phyloP scores from a whole-genome alignment of 2,888 invertebrate species.

The Tenthredo notha region DNA sequence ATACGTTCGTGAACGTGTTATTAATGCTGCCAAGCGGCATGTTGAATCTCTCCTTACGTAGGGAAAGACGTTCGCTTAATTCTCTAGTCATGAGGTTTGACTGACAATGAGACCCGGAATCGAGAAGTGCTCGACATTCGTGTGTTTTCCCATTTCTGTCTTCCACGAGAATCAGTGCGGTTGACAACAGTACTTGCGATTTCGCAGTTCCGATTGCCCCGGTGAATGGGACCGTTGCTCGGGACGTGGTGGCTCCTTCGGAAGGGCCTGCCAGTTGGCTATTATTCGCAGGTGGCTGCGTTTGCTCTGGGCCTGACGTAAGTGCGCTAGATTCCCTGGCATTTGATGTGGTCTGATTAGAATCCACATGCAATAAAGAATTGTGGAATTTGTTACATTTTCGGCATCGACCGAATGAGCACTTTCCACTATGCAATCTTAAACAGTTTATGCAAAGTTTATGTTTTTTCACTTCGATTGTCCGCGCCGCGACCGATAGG shows the following conservation, averaged over 20 bases:
- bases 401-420: no score
- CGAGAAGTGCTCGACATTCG: constrained; percentile 28
- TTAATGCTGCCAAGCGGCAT: constrained; percentile 14
- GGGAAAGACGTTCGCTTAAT: background rate
- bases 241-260: background rate
- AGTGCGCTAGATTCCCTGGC: no score
- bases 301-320: background rate
- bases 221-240: constrained; percentile 1
- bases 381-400: no score
- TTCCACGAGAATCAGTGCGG: constrained; percentile 30
- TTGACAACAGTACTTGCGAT: constrained; percentile 44
- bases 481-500: no score
- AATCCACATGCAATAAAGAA: background rate
- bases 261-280: background rate
- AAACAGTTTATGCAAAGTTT: no score
- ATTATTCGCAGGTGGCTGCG: background rate
- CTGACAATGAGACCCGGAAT: background rate
- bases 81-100: constrained; percentile 8
- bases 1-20: constrained; percentile 10
- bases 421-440: no score
- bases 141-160: background rate
- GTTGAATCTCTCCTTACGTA: background rate
- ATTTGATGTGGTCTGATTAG: background rate
- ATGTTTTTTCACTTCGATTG: no score
- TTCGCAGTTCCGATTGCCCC: background rate